phyloP scores from a whole-genome alignment of 2,888 invertebrate genomes.

The Achlya flavicornis region DNA sequence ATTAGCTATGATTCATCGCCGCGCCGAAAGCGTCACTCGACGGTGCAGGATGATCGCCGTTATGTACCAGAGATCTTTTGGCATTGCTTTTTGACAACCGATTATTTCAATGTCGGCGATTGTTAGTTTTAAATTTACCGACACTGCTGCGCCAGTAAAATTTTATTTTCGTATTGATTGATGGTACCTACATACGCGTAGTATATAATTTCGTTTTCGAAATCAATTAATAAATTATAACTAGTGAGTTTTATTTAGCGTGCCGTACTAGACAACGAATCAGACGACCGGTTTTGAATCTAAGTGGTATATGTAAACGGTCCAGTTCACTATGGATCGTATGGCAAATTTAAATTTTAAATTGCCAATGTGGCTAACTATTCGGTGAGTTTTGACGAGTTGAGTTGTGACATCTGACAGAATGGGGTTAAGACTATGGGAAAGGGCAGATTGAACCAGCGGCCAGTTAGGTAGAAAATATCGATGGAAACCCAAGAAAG shows the following conservation, averaged over 20 bases:
- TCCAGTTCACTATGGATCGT: no score
- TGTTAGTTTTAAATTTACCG: slow-evolving; percentile 72
- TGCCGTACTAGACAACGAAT: not conserved
- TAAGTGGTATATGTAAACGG: no score
- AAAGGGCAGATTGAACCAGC: no score
- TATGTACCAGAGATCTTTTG: slow-evolving; percentile 64
- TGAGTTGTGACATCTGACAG: no score
- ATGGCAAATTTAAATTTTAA: no score
- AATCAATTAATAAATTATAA: not conserved
- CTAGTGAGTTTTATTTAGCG: not conserved
- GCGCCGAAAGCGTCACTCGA: slow-evolving; percentile 67
- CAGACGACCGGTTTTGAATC: not conserved
- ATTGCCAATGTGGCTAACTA: no score
- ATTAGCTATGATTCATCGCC: slow-evolving; percentile 76
- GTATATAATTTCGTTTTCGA: slow-evolving; percentile 11
- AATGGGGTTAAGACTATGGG: no score
- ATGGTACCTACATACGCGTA: slow-evolving; percentile 26
- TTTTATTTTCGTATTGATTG: slow-evolving; percentile 49
- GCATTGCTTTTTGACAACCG: slow-evolving; percentile 78
- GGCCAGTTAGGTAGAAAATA: no score
- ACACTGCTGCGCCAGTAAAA: slow-evolving; percentile 57
- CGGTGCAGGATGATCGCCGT: slow-evolving; percentile 55
- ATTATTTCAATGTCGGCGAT: slow-evolving; percentile 78
- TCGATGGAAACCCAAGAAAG: no score
- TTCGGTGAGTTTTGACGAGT: no score